Evolutionary conservation across 2,888 invertebrate genomes (phyloP).

Genomic region (Shargacucullia verbasci): DNA sequence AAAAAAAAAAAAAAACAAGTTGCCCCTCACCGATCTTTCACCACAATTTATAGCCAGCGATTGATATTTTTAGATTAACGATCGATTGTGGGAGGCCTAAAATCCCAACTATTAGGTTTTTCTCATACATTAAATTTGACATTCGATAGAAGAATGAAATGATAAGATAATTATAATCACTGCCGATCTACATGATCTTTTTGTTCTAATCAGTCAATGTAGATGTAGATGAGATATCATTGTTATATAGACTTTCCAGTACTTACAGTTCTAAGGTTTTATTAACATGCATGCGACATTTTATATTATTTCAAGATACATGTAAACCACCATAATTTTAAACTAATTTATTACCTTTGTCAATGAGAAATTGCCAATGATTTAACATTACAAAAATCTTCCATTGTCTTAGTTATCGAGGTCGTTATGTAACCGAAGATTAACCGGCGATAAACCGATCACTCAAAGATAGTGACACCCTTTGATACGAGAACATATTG

Average conservation of each 20-base stretch:
- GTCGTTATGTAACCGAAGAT: constrained; percentile 7
- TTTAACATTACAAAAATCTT: constrained; percentile 10
- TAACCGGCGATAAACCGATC: constrained; percentile 2
- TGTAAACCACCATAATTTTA: neutral
- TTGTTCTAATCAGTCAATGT: constrained; percentile 11
- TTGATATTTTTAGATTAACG: too few relatives aligned
- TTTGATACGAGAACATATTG: neutral
- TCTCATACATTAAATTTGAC: neutral
- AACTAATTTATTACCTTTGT: neutral
- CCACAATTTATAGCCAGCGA: too few relatives aligned
- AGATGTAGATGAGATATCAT: neutral
- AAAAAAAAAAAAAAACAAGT: too few relatives aligned
- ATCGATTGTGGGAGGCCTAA: too few relatives aligned
- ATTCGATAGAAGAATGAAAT: neutral
- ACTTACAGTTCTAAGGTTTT: too few relatives aligned
- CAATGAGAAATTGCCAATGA: neutral
- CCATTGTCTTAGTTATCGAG: constrained; percentile 21
- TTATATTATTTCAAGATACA: too few relatives aligned
- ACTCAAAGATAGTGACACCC: constrained; percentile 1
- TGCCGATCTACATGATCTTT: constrained; percentile 1
- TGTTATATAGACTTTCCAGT: too few relatives aligned
- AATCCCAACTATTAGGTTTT: neutral
- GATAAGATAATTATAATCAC: constrained; percentile 17
- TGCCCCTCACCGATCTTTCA: too few relatives aligned
- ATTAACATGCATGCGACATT: too few relatives aligned